phyloP scores from a whole-genome alignment of 2,113 vertebrate genomes.

The Anhinga rufa region DNA sequence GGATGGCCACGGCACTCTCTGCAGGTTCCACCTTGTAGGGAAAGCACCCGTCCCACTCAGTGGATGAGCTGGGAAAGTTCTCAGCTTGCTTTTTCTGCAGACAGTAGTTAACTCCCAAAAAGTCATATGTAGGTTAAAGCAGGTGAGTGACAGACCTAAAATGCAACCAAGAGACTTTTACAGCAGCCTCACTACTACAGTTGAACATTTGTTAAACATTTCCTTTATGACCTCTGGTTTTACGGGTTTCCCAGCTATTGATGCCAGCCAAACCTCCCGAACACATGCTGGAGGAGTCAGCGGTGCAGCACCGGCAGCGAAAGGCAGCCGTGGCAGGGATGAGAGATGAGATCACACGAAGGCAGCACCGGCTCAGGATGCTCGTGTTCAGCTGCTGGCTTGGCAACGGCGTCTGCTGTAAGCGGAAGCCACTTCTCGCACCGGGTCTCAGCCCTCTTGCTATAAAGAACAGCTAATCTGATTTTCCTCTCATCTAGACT shows the following conservation, averaged over 20 bases:
- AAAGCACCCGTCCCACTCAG: neutral
- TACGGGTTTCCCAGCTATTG: neutral
- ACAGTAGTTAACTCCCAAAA: neutral
- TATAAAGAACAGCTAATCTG: neutral
- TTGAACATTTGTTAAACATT: neutral
- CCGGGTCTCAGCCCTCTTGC: neutral
- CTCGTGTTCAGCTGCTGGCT: neutral
- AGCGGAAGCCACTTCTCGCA: neutral
- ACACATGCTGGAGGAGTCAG: neutral
- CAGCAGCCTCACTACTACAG: neutral
- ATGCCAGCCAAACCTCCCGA: neutral
- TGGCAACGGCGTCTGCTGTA: fast-evolving
- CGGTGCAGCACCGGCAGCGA: neutral
- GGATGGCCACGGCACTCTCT: neutral
- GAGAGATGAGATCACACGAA: neutral
- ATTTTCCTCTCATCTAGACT: neutral
- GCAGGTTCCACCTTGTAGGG: neutral
- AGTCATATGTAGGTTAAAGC: fast-evolving
- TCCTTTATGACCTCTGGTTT: neutral
- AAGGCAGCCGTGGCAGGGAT: neutral
- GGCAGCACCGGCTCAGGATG: neutral
- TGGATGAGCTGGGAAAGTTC: neutral
- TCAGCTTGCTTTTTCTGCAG: neutral
- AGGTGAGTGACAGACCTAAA: neutral
- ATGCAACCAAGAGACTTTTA: fast-evolving